These are phyloP conservation scores for Mylabris phalerata DNA, from an alignment of 1,140 invertebrate species.

Conservation along the genomic window DNA sequence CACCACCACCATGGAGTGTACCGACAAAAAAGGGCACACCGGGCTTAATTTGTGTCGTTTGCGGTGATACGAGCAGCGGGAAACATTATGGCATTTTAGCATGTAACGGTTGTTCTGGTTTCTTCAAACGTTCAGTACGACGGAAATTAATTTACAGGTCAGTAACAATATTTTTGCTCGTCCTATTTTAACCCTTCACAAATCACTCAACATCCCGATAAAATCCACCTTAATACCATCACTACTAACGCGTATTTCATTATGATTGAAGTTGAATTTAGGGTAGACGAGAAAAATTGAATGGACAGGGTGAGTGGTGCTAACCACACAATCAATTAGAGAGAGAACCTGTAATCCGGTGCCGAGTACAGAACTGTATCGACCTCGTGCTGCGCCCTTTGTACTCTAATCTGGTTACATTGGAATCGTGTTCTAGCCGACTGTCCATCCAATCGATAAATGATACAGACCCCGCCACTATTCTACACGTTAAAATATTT, in stretches of 20 bases:
- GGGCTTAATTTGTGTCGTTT: constrained; percentile 86
- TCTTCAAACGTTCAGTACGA: constrained; percentile 96
- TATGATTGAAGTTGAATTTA: constrained; percentile 26
- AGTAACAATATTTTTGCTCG: neutral
- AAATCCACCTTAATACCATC: too few relatives aligned
- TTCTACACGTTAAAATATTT: too few relatives aligned
- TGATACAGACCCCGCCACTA: too few relatives aligned
- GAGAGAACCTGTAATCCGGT: constrained; percentile 22
- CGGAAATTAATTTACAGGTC: constrained; percentile 96
- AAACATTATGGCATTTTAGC: constrained; percentile 99
- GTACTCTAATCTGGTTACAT: constrained; percentile 28
- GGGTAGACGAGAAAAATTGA: constrained; percentile 1
- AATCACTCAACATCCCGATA: too few relatives aligned
- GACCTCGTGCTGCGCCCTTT: constrained; percentile 14
- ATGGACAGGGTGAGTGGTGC: constrained; percentile 11
- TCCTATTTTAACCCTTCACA: neutral
- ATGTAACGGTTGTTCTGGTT: constrained; percentile 97
- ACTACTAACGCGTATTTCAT: constrained; percentile 19
- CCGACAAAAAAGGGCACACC: constrained; percentile 42
- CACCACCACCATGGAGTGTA: constrained; percentile 38
- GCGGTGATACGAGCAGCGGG: constrained; percentile 93
- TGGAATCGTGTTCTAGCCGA: constrained; percentile 19
- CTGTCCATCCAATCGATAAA: too few relatives aligned
- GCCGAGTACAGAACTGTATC: neutral
- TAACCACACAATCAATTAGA: constrained; percentile 30